These are phyloP conservation scores for Toxotes chatareus DNA, from an alignment of 2,113 vertebrate genomes.

Conservation along the genomic window DNA sequence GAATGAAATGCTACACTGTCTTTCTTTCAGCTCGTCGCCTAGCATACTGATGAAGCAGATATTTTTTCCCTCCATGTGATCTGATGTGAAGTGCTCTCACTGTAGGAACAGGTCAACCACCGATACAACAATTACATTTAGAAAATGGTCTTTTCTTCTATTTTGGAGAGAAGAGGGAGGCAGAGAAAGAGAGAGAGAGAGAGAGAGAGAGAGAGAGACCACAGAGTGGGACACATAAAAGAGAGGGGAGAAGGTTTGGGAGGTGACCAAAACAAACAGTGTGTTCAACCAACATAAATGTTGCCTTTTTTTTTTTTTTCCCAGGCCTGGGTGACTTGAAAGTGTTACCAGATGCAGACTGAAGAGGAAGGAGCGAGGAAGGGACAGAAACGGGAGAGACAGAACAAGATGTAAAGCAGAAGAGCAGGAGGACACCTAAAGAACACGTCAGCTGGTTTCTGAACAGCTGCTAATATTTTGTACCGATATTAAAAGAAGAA, in stretches of 20 bases:
- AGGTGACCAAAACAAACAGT: conserved; percentile 76
- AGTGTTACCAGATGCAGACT: conserved; percentile 68
- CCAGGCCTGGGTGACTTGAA: conserved; percentile 52
- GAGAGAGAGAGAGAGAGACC: conserved; percentile 11
- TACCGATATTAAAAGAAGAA: not conserved
- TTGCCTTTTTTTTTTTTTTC: conserved; percentile 18
- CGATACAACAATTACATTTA: conserved; percentile 30
- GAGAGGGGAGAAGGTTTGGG: conserved; percentile 65
- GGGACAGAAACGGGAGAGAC: not conserved
- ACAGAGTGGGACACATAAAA: conserved; percentile 34
- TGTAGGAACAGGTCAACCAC: conserved; percentile 47
- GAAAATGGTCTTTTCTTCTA: conserved; percentile 47
- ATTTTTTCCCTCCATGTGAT: conserved; percentile 43
- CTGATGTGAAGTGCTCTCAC: conserved; percentile 52
- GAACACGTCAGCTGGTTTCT: not conserved
- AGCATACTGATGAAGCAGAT: conserved; percentile 68
- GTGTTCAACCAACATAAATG: conserved; percentile 64
- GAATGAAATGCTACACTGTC: conserved; percentile 49
- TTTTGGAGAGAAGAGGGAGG: conserved; percentile 33
- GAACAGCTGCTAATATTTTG: not conserved
- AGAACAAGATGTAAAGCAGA: conserved; percentile 1
- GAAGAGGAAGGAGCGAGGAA: not conserved
- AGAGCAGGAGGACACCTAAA: not conserved
- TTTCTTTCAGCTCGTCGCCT: conserved; percentile 23
- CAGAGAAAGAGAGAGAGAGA: conserved; percentile 24